Evolutionary conservation across 2,888 invertebrate species (phyloP).

Genomic region (Nysson spinosus): DNA sequence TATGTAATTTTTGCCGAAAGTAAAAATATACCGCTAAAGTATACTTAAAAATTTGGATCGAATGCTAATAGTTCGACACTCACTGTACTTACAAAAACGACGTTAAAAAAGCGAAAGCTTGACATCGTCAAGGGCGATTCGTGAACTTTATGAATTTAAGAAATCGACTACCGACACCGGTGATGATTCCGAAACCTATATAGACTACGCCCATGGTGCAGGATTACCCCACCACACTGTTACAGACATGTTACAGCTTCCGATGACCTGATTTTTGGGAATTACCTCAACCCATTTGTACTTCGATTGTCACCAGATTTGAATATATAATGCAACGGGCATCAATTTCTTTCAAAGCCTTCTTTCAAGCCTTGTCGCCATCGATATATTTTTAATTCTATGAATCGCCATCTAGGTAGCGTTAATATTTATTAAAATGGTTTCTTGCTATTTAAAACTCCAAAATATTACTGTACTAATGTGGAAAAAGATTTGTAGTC

Average conservation of each 20-base stretch:
- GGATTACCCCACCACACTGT: constrained; percentile 16
- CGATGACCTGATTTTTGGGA: constrained; percentile 29
- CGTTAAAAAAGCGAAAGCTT: not conserved
- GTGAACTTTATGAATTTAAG: constrained; percentile 10
- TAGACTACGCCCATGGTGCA: constrained; percentile 15
- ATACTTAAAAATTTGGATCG: too few species aligned
- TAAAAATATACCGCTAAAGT: too few species aligned
- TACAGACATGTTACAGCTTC: constrained; percentile 5
- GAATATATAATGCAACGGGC: not conserved
- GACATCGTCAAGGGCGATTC: constrained; percentile 9
- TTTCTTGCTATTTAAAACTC: too few species aligned
- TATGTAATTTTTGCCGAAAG: too few species aligned
- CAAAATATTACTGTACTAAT: too few species aligned
- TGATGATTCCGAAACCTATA: constrained; percentile 30
- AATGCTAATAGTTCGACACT: not conserved
- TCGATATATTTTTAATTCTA: too few species aligned
- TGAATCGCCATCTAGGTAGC: too few species aligned
- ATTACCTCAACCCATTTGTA: constrained; percentile 9
- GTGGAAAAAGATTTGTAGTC: too few species aligned
- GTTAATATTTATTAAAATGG: too few species aligned
- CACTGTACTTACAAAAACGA: constrained; percentile 13
- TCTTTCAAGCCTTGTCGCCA: too few species aligned
- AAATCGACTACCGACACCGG: constrained; percentile 14
- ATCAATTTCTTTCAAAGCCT: not conserved
- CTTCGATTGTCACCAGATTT: constrained; percentile 4